Evolutionary conservation across 2,797 vertebrate species (phyloP).

Genomic region (Carcharodon carcharias): DNA sequence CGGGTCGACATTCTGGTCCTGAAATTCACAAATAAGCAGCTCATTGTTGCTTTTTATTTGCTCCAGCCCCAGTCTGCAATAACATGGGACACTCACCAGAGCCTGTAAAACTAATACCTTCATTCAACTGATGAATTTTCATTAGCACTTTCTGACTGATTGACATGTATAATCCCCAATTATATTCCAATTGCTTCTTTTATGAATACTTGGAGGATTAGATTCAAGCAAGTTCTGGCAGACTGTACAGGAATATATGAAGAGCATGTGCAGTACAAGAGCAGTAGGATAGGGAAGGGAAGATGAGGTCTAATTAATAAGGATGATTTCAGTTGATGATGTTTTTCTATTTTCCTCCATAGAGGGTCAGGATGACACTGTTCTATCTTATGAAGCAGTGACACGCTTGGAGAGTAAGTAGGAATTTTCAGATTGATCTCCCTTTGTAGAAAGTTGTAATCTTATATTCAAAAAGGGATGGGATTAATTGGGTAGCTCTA

Average conservation of each 20-base stretch:
- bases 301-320: not conserved
- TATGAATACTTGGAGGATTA: not conserved
- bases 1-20: not conserved
- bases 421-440: not conserved
- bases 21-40: not conserved
- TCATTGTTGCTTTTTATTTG: not conserved
- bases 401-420: conserved; percentile 97
- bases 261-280: not conserved
- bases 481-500: not conserved
- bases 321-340: not conserved
- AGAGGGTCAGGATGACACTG: conserved; percentile 97
- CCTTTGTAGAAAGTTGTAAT: not conserved
- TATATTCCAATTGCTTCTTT: not conserved
- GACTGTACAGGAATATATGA: not conserved
- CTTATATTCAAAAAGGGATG: not conserved
- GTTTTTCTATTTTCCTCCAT: conserved; percentile 42
- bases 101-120: not conserved
- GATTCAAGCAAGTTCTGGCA: not conserved
- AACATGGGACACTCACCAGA: not conserved
- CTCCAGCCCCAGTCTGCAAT: not conserved
- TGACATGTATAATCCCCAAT: not conserved
- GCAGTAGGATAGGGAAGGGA: not conserved
- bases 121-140: not conserved
- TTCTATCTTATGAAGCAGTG: conserved; percentile 95
- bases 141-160: not conserved